These are phyloP conservation scores for Colostygia pectinataria DNA, from an alignment of 2,888 invertebrate genomes.

Conservation along the genomic window DNA sequence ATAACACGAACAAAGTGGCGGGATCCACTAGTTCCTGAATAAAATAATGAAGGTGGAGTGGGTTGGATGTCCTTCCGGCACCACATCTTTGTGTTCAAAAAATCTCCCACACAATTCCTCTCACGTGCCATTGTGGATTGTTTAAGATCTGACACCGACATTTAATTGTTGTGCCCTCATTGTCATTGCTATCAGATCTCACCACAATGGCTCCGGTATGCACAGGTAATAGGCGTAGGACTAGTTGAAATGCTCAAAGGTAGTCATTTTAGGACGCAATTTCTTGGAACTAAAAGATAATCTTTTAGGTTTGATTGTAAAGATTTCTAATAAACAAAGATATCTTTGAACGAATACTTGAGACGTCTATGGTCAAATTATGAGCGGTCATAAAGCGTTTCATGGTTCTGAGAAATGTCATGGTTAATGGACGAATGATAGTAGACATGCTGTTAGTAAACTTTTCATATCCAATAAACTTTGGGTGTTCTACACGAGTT, in stretches of 20 bases:
- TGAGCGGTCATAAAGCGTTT: too few species aligned
- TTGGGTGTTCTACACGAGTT: too few species aligned
- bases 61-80: slow-evolving; percentile 6
- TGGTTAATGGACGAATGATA: too few species aligned
- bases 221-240: slow-evolving; percentile 26
- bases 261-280: slow-evolving; percentile 18
- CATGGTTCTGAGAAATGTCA: too few species aligned
- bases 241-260: slow-evolving; percentile 25
- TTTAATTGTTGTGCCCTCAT: slow-evolving; percentile 72
- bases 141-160: slow-evolving; percentile 59
- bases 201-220: slow-evolving; percentile 48
- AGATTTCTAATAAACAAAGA: slow-evolving; percentile 2
- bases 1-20: too few species aligned
- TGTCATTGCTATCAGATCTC: slow-evolving; percentile 71
- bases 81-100: slow-evolving; percentile 40
- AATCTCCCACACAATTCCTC: slow-evolving; percentile 72
- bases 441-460: too few species aligned
- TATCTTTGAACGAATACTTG: too few species aligned
- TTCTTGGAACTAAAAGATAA: slow-evolving; percentile 15
- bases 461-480: too few species aligned
- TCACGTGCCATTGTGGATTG: slow-evolving; percentile 78
- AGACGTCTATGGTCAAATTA: too few species aligned
- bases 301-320: slow-evolving; percentile 1
- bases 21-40: not conserved
- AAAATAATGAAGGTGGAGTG: slow-evolving; percentile 1